Evolutionary conservation across 2,888 invertebrate species (phyloP).

Genomic region (Synanthedon andrenaeformis): DNA sequence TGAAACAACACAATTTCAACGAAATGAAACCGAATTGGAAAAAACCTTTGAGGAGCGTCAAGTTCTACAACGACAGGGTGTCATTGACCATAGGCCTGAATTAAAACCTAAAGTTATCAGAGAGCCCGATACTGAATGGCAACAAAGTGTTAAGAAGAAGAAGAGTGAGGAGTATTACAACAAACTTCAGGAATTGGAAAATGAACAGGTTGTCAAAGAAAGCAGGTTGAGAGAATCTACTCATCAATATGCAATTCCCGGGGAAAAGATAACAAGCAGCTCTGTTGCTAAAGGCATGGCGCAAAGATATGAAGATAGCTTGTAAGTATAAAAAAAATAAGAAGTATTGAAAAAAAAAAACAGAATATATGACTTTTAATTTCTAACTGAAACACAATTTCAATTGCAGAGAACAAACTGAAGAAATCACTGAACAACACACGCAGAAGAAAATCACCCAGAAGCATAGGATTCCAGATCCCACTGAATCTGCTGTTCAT

Average conservation of each 20-base stretch:
- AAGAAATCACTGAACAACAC: conserved; percentile 59
- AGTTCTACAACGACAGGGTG: conserved; percentile 74
- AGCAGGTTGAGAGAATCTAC: conserved; percentile 79
- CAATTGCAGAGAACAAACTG: conserved; percentile 71
- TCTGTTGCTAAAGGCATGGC: conserved; percentile 90
- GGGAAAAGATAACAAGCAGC: conserved; percentile 81
- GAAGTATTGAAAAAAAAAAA: background rate
- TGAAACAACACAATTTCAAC: conserved; percentile 87
- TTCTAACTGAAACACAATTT: background rate
- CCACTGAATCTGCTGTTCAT: conserved; percentile 87
- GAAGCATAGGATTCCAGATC: conserved; percentile 75
- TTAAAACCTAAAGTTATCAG: conserved; percentile 76
- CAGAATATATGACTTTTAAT: background rate
- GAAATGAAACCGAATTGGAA: conserved; percentile 86
- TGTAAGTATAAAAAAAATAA: conserved; percentile 73
- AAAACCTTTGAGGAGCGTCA: conserved; percentile 89
- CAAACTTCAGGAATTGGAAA: conserved; percentile 85
- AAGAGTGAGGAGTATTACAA: conserved; percentile 86
- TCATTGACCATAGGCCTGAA: conserved; percentile 73
- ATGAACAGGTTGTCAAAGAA: conserved; percentile 86
- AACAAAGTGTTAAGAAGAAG: conserved; percentile 82
- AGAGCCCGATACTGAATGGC: conserved; percentile 87
- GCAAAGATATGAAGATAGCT: conserved; percentile 82
- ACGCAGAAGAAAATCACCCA: conserved; percentile 54
- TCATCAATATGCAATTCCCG: conserved; percentile 88